A percentile compares a stretch with the other conserved stretches of the same genome.
Conservation (phyloP, 53 echinoderm and acorn worm species). For the Temnopleurus reevesii region DNA sequence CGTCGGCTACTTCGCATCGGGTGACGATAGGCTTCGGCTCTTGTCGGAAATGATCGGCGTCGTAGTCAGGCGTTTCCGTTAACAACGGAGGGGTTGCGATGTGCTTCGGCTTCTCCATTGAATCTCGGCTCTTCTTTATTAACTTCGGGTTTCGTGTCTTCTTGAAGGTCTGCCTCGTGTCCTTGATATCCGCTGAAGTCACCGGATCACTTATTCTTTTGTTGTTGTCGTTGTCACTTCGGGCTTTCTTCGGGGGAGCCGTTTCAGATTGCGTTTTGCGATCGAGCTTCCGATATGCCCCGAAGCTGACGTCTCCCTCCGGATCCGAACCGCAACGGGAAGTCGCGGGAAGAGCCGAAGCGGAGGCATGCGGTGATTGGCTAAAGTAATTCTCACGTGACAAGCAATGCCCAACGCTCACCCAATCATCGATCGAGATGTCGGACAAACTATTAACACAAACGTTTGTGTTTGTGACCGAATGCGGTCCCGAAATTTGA, state of each 20-base stretch:
- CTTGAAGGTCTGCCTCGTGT: not conserved
- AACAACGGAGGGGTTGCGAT: not conserved
- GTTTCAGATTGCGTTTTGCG: not conserved
- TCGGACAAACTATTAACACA: not conserved
- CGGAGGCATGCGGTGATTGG: not conserved
- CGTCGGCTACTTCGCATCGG: too few species aligned
- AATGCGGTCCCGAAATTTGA: not conserved
- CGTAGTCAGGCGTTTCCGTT: not conserved
- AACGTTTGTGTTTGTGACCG: not conserved
- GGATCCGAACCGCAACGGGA: slow-evolving; percentile 9
- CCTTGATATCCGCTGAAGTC: not conserved
- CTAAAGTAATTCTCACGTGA: slow-evolving; percentile 19
- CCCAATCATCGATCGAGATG: slow-evolving; percentile 27
- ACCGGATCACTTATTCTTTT: not conserved
- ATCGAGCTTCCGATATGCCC: not conserved
- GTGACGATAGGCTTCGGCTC: not conserved
- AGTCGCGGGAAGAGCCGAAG: not conserved
- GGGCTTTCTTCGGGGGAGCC: not conserved
- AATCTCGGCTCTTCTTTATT: slow-evolving; percentile 6
- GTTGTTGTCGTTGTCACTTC: not conserved
- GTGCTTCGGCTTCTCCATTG: not conserved
- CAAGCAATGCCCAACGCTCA: not conserved
- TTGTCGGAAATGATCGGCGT: not conserved
- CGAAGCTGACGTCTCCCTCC: not conserved
- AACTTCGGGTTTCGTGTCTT: slow-evolving; percentile 28